Evolutionary conservation across 2,113 vertebrate genomes (phyloP), one percentile per base, ranked within the genome.

Genomic region (Equus quagga): DNA sequence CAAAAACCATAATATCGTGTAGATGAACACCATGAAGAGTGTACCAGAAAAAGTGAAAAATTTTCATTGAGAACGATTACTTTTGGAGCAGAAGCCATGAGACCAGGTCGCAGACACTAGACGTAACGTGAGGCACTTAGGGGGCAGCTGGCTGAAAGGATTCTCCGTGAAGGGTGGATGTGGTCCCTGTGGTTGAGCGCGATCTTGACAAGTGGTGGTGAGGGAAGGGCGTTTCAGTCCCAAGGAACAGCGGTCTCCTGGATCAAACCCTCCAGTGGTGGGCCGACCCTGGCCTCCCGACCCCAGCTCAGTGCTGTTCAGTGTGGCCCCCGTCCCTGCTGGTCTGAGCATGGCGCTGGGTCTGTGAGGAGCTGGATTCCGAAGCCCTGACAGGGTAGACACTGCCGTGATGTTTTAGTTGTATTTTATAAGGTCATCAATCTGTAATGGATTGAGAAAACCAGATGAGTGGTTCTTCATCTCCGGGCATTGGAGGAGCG

Each of bases 91-190:
- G 24, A 56, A 76, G n/a, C 7, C 28, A 8, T 6, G 54, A 11
- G 73, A 46, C 10, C 19, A 2, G 23, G 15, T 18, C 62, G 36
- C 36, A 41, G 36, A 41, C 36, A 41, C 36, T 23, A 2, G 1
- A 2, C 1, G n/a, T 54, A 46, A n/a, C 18, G 0, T 44, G 31
- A 5, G 7, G 3, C 15, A 14, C 23, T 13, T 46, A 5, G 31
- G 33, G 19, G 41, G 8, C 33, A 67, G 7, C 58, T 15, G 12
- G 31, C 26, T 24, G 62, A 65, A 44, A n/a, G 5, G 75, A 2
- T 33, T 51, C 46, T 93, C 73, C 80, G 14, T 70, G 58, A 31
- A 5, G 28, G 5, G 26, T 31, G 60, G 36, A 5, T 7, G 0
- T 18, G 51, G 44, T 54, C 49, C n/a, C 3, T 8, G 31, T 62